Evolutionary conservation across 1,140 invertebrate species (phyloP), one percentile per base, ranked within the genome.

Genomic region (Babylonia areolata): DNA sequence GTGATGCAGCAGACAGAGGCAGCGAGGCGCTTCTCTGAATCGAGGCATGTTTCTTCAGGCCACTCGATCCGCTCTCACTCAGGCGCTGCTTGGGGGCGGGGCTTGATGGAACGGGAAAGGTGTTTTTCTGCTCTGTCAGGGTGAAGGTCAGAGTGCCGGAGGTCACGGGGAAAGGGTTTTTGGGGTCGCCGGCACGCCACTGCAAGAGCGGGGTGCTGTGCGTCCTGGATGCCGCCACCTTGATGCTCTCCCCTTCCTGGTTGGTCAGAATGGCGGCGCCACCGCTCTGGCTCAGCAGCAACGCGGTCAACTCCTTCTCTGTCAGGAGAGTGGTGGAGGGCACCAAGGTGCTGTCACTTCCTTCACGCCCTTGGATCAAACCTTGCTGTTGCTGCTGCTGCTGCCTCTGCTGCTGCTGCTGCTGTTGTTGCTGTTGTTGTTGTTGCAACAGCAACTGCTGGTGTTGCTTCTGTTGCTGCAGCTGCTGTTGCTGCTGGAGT

Each of bases 1-100:
- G 82, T 28, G 35, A 46, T 28, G 33, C 23, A 39, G 82, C 23
- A 46, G 82, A 35, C 40, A n/a, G 58, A 31, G 82, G 87, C 73
- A 88, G 73, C 58, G 87, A 87, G 35, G 86, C 39, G 85, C 86
- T 84, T 79, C 71, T n/a, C 54, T 88, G 77, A 3, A 85, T 40
- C 39, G 80, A 77, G 37, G 75, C 54, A 64, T 40, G 51, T 39
- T 83, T 87, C 31, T 85, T 80, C 23, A 58, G 46, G 12, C 23
- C 35, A 37, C 42, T 51, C 31, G 71, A 78, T 2, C 81, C 35
- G n/a, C 82, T 84, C 42, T 86, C 80, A 75, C 71, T 77, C n/a
- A 78, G 31, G 2, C 81, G 71, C 37, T 85, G 79, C n/a, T 81
- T 86, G 6, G 80, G 73, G 5, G 87, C 71, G n/a, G 87, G 87